A percentile compares a stretch with the other conserved stretches of the same genome.
Evolutionary conservation across 2,888 invertebrate species (phyloP).

Genomic region (Leistus spinibarbis): DNA sequence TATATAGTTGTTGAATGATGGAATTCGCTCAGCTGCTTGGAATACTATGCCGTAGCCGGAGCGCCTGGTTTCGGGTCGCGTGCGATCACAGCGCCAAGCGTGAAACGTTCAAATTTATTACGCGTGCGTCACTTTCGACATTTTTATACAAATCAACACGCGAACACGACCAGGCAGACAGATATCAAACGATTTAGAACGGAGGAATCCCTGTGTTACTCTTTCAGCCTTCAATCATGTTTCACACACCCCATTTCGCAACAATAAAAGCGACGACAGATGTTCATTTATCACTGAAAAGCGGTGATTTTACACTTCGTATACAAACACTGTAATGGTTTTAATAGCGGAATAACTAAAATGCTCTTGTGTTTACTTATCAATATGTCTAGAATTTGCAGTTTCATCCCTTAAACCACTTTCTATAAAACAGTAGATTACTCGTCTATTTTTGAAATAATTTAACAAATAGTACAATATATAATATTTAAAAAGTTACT

Average conservation of each 20-base stretch:
- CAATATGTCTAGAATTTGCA: no score
- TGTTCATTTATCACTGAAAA: neutral
- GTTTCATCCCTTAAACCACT: no score
- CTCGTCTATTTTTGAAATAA: no score
- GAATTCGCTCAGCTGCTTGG: neutral
- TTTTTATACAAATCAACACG: neutral
- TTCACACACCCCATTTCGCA: neutral
- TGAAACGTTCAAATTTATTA: neutral
- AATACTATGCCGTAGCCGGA: neutral
- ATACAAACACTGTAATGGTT: neutral
- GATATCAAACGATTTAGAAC: neutral
- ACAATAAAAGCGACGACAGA: neutral
- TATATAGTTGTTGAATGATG: neutral
- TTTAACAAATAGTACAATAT: no score
- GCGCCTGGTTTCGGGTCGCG: neutral
- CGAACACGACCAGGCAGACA: neutral
- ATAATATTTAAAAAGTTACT: no score
- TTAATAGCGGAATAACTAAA: no score
- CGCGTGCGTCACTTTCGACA: neutral
- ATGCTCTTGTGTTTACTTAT: no score
- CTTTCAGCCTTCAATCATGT: neutral
- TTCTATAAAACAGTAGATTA: no score
- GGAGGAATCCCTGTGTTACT: neutral
- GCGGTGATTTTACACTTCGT: neutral
- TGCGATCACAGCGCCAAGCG: neutral